Evolutionary conservation across 2,113 vertebrate genomes (phyloP), one percentile per base, ranked within the genome.

Genomic region (Emydura subglobosa): DNA sequence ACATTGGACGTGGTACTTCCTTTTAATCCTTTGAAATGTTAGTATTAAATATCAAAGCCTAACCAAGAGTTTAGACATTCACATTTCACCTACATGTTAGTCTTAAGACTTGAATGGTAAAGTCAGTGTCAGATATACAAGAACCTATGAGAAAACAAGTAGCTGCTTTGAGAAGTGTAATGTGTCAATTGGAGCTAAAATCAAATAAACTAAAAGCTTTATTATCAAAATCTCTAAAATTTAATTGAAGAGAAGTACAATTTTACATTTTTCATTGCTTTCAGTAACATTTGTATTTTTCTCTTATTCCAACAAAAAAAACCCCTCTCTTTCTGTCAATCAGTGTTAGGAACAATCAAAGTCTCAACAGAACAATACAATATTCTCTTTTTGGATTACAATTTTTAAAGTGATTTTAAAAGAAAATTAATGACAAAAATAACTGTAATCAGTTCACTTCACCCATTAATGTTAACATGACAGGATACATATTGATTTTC

Each of bases 401-500:
- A 82, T 94, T 90, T 92, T 59, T 88, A 65, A 80, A 91, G 29
- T 47, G 5, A 59, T 31, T 88, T 95, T 93, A 79, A 89, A 91
- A 54, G 84, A 72, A 53, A 82, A 82, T 82, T 50, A 90, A 21
- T 68, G 8, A 17, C 68, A 95, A 93, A 96, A 89, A 93, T 79
- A 89, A 92, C 3, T 88, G 85, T 50, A 92, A 94, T 94, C 31
- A 96, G 72, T 57, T 93, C 13, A 89, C 44, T 96, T 95, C 94
- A 86, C 42, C 61, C 92, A 61, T 55, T 91, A 95, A 92, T 53
- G 85, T 24, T 84, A 96, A 76, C 39, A 87, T 44, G 29, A 92
- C 90, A 90, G 7, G 42, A 80, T 59, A 57, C 44, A 72, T 51
- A 91, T 90, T 93, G 65, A 86, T 83, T 94, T 94, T 83, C 42